Percentiles rank a stretch among this genome's conserved stretches.
Conservation (phyloP, 2,888 invertebrate species). For the Chelonus formosanus region DNA sequence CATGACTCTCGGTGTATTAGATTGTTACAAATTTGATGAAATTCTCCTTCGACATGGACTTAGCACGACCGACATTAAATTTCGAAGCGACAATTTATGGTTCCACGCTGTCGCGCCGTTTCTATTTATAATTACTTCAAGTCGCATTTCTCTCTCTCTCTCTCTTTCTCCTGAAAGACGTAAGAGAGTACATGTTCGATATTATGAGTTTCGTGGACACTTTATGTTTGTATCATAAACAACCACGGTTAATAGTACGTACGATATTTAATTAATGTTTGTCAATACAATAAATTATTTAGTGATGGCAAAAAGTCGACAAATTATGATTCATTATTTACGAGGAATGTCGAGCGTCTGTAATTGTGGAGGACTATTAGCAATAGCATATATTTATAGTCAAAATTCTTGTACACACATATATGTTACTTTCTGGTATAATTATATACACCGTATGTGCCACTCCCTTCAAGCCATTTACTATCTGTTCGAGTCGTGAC, state of each 20-base stretch:
- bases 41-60: constrained; percentile 22
- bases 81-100: constrained; percentile 57
- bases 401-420: constrained; percentile 1
- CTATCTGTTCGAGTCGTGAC: constrained; percentile 32
- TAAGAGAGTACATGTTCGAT: constrained; percentile 12
- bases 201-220: background rate
- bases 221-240: background rate
- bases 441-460: constrained; percentile 15
- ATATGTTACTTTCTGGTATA: constrained; percentile 3
- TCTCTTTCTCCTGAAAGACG: constrained; percentile 22
- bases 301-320: too few species aligned
- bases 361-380: too few species aligned
- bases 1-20: constrained; percentile 15
- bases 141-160: constrained; percentile 33
- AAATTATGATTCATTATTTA: too few species aligned
- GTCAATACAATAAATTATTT: too few species aligned
- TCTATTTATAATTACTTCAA: constrained; percentile 56
- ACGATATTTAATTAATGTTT: too few species aligned
- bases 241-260: too few species aligned
- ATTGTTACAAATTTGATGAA: background rate
- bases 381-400: too few species aligned
- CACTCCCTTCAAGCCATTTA: constrained; percentile 34
- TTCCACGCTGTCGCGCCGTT: constrained; percentile 55
- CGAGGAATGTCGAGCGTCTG: too few species aligned
- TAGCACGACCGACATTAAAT: constrained; percentile 46